Evolutionary conservation across 2,113 vertebrate species (phyloP), one percentile per base, ranked within the genome.

Genomic region (Lagopus leucura): DNA sequence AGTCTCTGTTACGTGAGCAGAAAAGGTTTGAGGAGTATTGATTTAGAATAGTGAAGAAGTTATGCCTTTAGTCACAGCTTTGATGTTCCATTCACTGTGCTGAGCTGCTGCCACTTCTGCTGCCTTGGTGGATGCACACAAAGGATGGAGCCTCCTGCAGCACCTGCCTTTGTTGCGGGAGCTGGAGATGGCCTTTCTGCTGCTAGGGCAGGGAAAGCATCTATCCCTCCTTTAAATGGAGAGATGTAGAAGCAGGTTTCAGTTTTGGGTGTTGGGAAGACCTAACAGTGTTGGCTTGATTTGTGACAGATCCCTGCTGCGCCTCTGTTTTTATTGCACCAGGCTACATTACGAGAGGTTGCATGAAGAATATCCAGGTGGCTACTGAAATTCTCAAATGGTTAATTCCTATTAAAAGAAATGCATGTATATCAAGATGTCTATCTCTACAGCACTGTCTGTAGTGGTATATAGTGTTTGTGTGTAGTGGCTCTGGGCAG

Each of bases 121-220:
- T 48, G 22, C 30, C 32, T 64, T 25, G 0, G 0, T 1, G 40
- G 61, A 20, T 20, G 34, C 3, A 16, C 18, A 10, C 25, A 5
- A n/a, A 83, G 52, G 34, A 2, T 32, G 50, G 47, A 55, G 55
- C 40, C 27, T 66, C 30, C 50, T 60, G 43, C 43, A 48, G 47
- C 13, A 5, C 30, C 43, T 48, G 73, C 11, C 8, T 70, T 48
- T 11, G 1, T 34, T 22, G 50, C 28, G 12, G 10, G 12, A 54
- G n/a, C 69, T 80, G 22, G 11, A 55, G 47, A 1, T 50, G 54
- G 1, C 61, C 52, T 13, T 71, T 32, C 2, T 0, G 6, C 2
- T 47, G 34, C 8, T 7, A 32, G 20, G 20, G 19, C 18, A 11
- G 17, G 28, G 20, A 22, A n/a, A 77, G 19, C 42, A 74, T 45